Conservation (phyloP, 2,888 invertebrate species). For the Itoplectis maculator region DNA sequence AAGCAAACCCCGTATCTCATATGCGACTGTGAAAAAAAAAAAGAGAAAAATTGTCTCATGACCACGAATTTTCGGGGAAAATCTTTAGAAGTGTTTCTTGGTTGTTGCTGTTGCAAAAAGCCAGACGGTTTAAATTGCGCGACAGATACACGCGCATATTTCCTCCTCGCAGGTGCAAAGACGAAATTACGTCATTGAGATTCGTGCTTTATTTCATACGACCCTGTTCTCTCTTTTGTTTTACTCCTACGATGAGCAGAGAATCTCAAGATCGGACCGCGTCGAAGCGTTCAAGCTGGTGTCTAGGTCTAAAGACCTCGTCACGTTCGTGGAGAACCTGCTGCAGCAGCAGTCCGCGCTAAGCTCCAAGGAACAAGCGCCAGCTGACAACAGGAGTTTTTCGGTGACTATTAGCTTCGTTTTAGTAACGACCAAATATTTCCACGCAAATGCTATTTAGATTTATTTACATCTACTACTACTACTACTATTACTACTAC, state of each 20-base stretch:
- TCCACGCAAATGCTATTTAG: slow-evolving; percentile 11
- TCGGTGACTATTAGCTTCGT: slow-evolving; percentile 86
- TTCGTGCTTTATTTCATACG: slow-evolving; percentile 50
- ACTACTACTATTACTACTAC: background rate
- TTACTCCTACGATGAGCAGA: slow-evolving; percentile 78
- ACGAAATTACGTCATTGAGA: slow-evolving; percentile 4
- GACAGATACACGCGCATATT: slow-evolving; percentile 2
- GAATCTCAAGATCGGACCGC: slow-evolving; percentile 85
- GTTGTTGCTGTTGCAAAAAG: background rate
- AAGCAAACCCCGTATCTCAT: background rate
- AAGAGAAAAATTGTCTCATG: background rate
- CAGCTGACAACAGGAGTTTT: slow-evolving; percentile 87
- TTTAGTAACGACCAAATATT: slow-evolving; percentile 76
- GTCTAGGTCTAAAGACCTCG: slow-evolving; percentile 90
- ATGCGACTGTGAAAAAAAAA: background rate
- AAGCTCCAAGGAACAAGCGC: slow-evolving; percentile 86
- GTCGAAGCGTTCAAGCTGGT: slow-evolving; percentile 88
- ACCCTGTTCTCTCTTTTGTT: slow-evolving; percentile 57
- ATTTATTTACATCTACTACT: background rate
- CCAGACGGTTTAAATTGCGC: background rate
- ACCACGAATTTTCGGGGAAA: background rate
- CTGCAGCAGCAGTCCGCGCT: slow-evolving; percentile 88
- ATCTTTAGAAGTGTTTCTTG: background rate
- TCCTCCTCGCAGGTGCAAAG: slow-evolving; percentile 28
- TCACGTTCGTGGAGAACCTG: slow-evolving; percentile 91